Percentiles rank a stretch among this genome's conserved stretches.
These are phyloP conservation scores for Lysandra bellargus DNA, from an alignment of 2,888 invertebrate species.

Conservation along the genomic window DNA sequence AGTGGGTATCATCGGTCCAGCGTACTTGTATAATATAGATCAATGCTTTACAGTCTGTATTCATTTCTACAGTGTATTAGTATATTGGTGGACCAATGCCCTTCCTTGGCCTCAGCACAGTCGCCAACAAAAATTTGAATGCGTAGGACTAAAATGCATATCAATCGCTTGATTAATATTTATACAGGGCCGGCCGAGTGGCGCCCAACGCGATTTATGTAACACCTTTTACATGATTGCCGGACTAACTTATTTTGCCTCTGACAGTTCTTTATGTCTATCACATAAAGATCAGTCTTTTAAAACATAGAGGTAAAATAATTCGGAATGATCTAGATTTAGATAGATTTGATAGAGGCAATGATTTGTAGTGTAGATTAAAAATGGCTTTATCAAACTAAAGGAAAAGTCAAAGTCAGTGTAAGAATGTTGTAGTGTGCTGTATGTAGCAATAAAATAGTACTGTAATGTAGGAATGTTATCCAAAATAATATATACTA, in stretches of 20 bases:
- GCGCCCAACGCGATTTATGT: constrained; percentile 40
- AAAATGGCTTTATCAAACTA: background rate
- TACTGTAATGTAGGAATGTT: no score
- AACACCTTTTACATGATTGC: constrained; percentile 4
- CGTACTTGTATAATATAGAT: no score
- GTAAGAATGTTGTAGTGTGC: background rate
- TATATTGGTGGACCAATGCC: background rate
- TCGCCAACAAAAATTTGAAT: constrained; percentile 23
- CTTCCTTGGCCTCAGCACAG: background rate
- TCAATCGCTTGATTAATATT: constrained; percentile 39
- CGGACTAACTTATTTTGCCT: background rate
- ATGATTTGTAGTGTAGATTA: background rate
- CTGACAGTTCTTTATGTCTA: background rate
- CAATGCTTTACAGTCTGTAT: no score
- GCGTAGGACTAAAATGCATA: constrained; percentile 33
- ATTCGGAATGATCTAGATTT: background rate
- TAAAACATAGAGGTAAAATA: background rate
- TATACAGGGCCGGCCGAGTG: constrained; percentile 36
- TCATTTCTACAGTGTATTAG: background rate
- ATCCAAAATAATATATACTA: no score
- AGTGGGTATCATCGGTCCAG: no score
- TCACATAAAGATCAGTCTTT: background rate
- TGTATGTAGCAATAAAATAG: no score
- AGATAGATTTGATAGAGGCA: background rate
- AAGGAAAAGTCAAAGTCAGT: background rate